Evolutionary conservation across 1,140 invertebrate species (phyloP).

Genomic region (Pollicipes pollicipes): DNA sequence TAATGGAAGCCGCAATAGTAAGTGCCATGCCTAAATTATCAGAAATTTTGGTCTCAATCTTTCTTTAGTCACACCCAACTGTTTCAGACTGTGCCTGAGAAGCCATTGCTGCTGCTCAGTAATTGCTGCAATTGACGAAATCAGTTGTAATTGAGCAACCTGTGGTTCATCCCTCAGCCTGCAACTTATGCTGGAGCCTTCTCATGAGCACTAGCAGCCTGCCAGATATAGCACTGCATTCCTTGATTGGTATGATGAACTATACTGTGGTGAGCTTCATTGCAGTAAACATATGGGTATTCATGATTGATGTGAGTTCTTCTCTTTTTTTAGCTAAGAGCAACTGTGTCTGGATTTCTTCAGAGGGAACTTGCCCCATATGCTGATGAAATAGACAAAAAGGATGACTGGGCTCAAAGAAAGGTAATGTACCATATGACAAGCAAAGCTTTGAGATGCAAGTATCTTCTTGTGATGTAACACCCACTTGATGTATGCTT

Average conservation of each 20-base stretch:
- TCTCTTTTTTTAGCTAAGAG: constrained; percentile 51
- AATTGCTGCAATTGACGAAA: no score
- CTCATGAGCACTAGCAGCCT: no score
- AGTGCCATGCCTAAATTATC: constrained; percentile 7
- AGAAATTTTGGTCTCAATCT: no score
- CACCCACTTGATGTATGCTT: no score
- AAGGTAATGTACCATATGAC: constrained; percentile 29
- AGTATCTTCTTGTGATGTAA: no score
- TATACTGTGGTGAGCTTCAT: background rate
- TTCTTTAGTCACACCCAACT: background rate
- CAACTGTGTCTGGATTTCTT: constrained; percentile 72
- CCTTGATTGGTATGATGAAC: constrained; percentile 7
- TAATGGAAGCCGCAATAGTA: background rate
- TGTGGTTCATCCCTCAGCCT: no score
- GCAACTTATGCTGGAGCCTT: no score
- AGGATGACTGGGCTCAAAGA: constrained; percentile 59
- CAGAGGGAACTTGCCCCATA: constrained; percentile 74
- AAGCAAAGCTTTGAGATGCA: no score
- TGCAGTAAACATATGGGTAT: constrained; percentile 12
- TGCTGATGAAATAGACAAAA: constrained; percentile 50
- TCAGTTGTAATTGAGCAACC: no score
- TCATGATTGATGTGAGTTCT: no score
- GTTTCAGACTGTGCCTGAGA: no score
- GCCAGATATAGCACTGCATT: background rate
- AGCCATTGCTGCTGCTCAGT: no score